A percentile compares a stretch with the other conserved stretches of the same genome.
Evolutionary conservation across 2,113 vertebrate species (phyloP).

Genomic region (Dipodomys stephensi): DNA sequence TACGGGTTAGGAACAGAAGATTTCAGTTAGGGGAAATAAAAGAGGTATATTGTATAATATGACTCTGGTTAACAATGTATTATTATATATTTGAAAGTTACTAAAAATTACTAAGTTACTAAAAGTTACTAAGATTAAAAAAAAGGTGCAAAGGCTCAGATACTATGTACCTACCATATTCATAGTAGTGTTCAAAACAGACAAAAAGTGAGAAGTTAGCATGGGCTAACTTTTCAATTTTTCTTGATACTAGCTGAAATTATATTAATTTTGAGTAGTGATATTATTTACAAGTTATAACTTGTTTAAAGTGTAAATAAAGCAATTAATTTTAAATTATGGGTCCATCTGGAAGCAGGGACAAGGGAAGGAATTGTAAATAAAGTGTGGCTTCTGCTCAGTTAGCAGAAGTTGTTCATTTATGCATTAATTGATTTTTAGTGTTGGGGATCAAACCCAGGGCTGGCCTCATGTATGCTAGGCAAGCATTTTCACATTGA

Average conservation of each 20-base stretch:
- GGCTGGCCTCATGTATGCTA: not conserved
- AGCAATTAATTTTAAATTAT: not conserved
- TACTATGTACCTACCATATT: not conserved
- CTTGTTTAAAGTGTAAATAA: not conserved
- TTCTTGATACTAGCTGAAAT: constrained; percentile 32
- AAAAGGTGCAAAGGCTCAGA: too few relatives aligned
- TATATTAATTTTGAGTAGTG: constrained; percentile 24
- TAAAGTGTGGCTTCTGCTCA: not conserved
- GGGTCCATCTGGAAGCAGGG: not conserved
- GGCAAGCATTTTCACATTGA: not conserved
- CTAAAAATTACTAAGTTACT: too few relatives aligned
- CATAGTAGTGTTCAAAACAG: not conserved
- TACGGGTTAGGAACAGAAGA: not conserved
- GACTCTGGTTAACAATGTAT: too few relatives aligned
- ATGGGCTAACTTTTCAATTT: not conserved
- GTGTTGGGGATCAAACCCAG: not conserved
- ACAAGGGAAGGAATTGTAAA: not conserved
- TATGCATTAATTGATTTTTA: not conserved
- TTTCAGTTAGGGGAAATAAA: not conserved
- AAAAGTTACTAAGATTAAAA: too few relatives aligned
- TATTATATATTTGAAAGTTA: not conserved
- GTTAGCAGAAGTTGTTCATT: not conserved
- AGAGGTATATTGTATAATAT: too few relatives aligned
- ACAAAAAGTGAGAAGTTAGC: not conserved
- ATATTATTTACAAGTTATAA: not conserved